Percentiles rank a stretch among this genome's conserved stretches.
These are phyloP conservation scores for Kryptopterus vitreolus DNA, from an alignment of 2,797 vertebrate genomes.

Conservation along the genomic window DNA sequence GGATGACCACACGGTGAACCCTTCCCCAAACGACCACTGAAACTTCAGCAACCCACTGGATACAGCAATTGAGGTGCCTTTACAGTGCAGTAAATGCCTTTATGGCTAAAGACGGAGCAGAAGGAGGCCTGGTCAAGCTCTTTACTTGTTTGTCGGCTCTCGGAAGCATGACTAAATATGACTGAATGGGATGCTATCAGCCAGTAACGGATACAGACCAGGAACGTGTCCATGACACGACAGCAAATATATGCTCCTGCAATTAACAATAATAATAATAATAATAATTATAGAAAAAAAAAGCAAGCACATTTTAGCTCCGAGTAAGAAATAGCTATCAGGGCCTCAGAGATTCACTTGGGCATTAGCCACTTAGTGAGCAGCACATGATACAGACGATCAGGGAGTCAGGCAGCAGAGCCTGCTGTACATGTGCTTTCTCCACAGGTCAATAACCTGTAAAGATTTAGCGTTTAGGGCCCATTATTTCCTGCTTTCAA, in stretches of 20 bases:
- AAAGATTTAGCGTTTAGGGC: conserved; percentile 78
- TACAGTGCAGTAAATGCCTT: conserved; percentile 74
- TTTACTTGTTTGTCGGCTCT: conserved; percentile 47
- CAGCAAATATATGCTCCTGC: conserved; percentile 1
- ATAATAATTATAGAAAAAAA: not conserved
- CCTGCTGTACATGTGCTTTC: conserved; percentile 42
- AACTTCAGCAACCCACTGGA: conserved; percentile 65
- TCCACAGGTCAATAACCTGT: conserved; percentile 74
- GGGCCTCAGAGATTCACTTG: conserved; percentile 42
- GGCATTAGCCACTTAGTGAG: not conserved
- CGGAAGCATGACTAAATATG: conserved; percentile 34
- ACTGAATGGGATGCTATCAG: conserved; percentile 48
- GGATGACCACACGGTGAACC: conserved; percentile 71
- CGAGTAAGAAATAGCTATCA: conserved; percentile 42
- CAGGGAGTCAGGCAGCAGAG: conserved; percentile 32
- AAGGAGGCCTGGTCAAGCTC: conserved; percentile 51
- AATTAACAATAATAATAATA: too few relatives aligned
- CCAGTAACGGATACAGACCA: conserved; percentile 29
- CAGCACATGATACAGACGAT: conserved; percentile 19
- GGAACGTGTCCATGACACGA: conserved; percentile 8
- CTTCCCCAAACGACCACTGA: conserved; percentile 62
- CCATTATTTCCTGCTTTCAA: conserved; percentile 81
- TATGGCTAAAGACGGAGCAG: conserved; percentile 64
- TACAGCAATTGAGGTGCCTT: conserved; percentile 71
- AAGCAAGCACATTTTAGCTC: too few relatives aligned